These are phyloP conservation scores for Corynorhinus townsendii DNA, from an alignment of 2,113 vertebrate species.

Conservation along the genomic window DNA sequence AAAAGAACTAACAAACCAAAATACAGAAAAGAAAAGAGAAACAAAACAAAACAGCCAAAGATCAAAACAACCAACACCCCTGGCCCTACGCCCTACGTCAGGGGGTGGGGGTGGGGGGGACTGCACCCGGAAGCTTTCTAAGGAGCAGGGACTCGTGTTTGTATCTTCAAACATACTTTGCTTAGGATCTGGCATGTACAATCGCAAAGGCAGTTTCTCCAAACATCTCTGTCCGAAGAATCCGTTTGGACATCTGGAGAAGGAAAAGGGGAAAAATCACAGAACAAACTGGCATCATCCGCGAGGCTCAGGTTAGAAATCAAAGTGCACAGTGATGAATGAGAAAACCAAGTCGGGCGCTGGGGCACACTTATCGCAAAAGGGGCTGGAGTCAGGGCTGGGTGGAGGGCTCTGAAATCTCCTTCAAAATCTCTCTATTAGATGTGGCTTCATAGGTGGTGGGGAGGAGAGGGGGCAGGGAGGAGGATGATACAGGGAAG, in stretches of 20 bases:
- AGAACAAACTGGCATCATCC: conserved; percentile 87
- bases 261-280: conserved; percentile 94
- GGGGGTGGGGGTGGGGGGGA: conserved; percentile 33
- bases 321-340: conserved; percentile 86
- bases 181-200: conserved; percentile 96
- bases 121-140: conserved; percentile 83
- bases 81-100: conserved; percentile 79
- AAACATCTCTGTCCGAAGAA: conserved; percentile 98
- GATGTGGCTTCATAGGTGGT: conserved; percentile 50
- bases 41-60: conserved; percentile 72
- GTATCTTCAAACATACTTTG: conserved; percentile 97
- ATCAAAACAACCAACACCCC: conserved; percentile 78
- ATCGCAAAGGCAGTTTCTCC: conserved; percentile 96
- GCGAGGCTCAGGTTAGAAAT: conserved; percentile 84
- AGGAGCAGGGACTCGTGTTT: conserved; percentile 84
- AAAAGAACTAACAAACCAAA: conserved; percentile 73
- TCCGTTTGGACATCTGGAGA: conserved; percentile 97
- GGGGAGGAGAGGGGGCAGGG: background rate
- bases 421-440: conserved; percentile 44
- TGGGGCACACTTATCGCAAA: conserved; percentile 67
- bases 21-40: conserved; percentile 67
- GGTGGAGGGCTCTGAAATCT: conserved; percentile 64
- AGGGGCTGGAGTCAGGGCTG: conserved; percentile 66
- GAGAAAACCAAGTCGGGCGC: conserved; percentile 77
- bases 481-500: conserved; percentile 57